These are phyloP conservation scores for Pterobdella sp. DNA, from an alignment of 2,888 invertebrate genomes.

Conservation along the genomic window DNA sequence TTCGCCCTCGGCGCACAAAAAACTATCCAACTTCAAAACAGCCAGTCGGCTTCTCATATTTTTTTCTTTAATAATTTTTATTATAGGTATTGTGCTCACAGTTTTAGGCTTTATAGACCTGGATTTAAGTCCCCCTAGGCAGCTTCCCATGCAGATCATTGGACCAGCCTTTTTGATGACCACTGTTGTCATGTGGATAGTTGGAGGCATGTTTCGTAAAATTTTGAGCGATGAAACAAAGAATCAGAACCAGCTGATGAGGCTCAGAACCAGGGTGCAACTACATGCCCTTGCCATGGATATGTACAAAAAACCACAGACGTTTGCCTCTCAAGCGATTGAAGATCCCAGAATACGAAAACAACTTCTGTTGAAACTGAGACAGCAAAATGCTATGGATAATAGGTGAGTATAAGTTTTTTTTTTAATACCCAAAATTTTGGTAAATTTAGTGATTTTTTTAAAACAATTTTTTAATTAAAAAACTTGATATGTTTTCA, in stretches of 20 bases:
- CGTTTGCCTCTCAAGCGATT: slow-evolving; percentile 36
- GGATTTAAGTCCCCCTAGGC: slow-evolving; percentile 31
- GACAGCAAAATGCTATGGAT: slow-evolving; percentile 37
- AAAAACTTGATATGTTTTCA: no score
- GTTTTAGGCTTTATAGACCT: slow-evolving; percentile 38
- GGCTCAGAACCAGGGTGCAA: slow-evolving; percentile 39
- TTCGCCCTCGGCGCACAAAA: slow-evolving; percentile 34
- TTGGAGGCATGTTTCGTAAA: slow-evolving; percentile 37
- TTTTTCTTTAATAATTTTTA: slow-evolving; percentile 36
- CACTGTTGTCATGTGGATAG: slow-evolving; percentile 38
- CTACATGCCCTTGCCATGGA: slow-evolving; percentile 40
- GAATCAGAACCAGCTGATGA: slow-evolving; percentile 37
- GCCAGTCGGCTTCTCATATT: slow-evolving; percentile 39
- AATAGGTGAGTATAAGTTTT: slow-evolving; percentile 32
- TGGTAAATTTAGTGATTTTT: no score
- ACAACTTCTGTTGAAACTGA: slow-evolving; percentile 37
- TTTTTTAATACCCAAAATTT: no score
- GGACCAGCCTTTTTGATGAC: slow-evolving; percentile 38
- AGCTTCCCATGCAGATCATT: slow-evolving; percentile 37
- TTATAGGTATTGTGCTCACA: slow-evolving; percentile 37
- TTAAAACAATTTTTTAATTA: no score
- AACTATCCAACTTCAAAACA: slow-evolving; percentile 38
- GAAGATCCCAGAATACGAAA: slow-evolving; percentile 37
- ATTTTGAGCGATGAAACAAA: slow-evolving; percentile 38
- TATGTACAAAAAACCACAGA: slow-evolving; percentile 38